A percentile compares a stretch with the other conserved stretches of the same genome.
Conservation (phyloP, 2,797 vertebrate genomes). For the Lutjanus argentimaculatus region DNA sequence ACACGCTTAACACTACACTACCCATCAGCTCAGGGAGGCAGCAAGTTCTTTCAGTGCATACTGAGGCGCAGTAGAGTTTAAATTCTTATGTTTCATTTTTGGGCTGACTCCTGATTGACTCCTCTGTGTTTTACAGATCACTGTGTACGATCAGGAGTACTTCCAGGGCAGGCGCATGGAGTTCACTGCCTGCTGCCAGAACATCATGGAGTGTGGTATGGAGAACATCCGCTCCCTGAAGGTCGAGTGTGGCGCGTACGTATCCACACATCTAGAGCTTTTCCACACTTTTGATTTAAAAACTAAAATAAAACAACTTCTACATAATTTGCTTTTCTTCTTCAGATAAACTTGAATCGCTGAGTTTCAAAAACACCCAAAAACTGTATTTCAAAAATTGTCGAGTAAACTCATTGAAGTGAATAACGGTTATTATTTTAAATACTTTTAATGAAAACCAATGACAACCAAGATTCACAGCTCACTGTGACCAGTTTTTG, state of each 20-base stretch:
- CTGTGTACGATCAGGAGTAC: conserved; percentile 96
- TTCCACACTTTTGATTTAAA: not conserved
- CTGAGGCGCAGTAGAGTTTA: not conserved
- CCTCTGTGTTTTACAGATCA: conserved; percentile 86
- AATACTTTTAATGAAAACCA: too few relatives aligned
- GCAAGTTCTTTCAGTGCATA: not conserved
- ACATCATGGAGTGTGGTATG: conserved; percentile 94
- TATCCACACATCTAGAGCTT: conserved; percentile 59
- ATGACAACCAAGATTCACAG: too few relatives aligned
- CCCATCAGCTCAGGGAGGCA: not conserved
- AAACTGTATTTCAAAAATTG: too few relatives aligned
- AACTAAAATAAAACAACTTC: not conserved
- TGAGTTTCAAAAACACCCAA: too few relatives aligned
- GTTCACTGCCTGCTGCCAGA: conserved; percentile 94
- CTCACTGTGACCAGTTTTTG: too few relatives aligned
- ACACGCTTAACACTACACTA: not conserved
- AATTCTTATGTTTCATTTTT: not conserved
- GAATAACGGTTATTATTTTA: too few relatives aligned
- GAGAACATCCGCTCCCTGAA: conserved; percentile 96
- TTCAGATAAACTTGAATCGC: too few relatives aligned
- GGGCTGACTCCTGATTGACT: not conserved
- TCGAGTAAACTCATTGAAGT: too few relatives aligned
- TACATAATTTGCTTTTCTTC: too few relatives aligned
- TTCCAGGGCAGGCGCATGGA: conserved; percentile 97
- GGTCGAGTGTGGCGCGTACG: conserved; percentile 96